Conservation (phyloP, 1,140 invertebrate species). For the Zaprionus ghesquierei region DNA sequence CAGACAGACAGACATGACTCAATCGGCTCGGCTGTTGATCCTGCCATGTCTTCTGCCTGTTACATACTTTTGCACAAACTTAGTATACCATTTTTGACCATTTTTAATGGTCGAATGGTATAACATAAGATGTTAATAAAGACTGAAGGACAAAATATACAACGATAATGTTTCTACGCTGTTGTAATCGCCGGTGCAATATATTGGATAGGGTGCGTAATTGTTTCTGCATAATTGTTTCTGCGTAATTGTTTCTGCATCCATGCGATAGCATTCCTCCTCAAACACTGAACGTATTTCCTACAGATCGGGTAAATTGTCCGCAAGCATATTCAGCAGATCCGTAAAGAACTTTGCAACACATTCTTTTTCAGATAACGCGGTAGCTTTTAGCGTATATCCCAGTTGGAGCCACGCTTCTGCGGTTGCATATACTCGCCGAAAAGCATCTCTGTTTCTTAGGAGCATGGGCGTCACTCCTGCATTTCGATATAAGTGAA, state of each 20-base stretch:
- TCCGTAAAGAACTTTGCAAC: slow-evolving; percentile 88
- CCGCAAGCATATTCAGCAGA: slow-evolving; percentile 87
- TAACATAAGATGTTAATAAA: not conserved
- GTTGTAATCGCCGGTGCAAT: slow-evolving; percentile 77
- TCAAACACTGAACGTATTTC: slow-evolving; percentile 86
- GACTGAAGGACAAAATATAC: not conserved
- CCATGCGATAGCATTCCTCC: slow-evolving; percentile 84
- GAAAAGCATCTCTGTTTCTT: slow-evolving; percentile 95
- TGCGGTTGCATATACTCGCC: slow-evolving; percentile 92
- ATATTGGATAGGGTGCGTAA: slow-evolving; percentile 81
- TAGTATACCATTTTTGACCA: too few species aligned
- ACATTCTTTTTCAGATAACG: slow-evolving; percentile 84
- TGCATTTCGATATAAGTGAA: slow-evolving; percentile 95
- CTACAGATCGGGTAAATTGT: slow-evolving; percentile 86
- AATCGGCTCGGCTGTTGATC: too few species aligned
- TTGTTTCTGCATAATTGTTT: slow-evolving; percentile 81
- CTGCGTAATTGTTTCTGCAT: too few species aligned
- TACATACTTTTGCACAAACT: too few species aligned
- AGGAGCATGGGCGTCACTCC: slow-evolving; percentile 94
- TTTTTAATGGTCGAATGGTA: too few species aligned
- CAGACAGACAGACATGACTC: too few species aligned
- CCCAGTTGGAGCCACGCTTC: slow-evolving; percentile 72
- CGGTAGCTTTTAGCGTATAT: slow-evolving; percentile 86
- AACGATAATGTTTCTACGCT: slow-evolving; percentile 10
- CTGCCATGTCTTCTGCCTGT: too few species aligned